These are phyloP conservation scores for Hirtodrosophila cameraria DNA, from an alignment of 2,888 invertebrate genomes.

Conservation along the genomic window DNA sequence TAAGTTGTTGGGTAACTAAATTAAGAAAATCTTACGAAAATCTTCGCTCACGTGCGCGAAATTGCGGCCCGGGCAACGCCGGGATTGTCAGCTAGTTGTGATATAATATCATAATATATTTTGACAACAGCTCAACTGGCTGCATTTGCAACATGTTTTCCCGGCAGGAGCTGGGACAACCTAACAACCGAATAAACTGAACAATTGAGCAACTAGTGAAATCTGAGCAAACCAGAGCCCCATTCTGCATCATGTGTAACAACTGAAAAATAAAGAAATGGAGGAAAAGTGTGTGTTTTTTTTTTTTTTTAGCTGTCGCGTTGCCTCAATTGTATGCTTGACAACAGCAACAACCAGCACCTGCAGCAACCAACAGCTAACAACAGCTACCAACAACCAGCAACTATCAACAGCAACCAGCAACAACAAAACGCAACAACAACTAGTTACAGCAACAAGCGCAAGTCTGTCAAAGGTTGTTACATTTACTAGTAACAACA, in stretches of 20 bases:
- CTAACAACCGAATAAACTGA: neutral
- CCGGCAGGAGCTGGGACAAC: neutral
- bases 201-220: neutral
- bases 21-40: no score
- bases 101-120: no score
- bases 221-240: constrained; percentile 6
- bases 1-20: no score
- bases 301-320: constrained; percentile 8
- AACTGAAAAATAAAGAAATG: neutral
- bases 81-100: no score
- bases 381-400: constrained; percentile 18
- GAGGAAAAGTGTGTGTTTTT: constrained; percentile 16
- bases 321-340: constrained; percentile 26
- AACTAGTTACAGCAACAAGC: neutral
- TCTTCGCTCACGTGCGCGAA: no score
- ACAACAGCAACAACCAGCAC: constrained; percentile 16
- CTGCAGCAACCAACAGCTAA: constrained; percentile 9
- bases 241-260: constrained; percentile 28
- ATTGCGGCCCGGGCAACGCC: no score
- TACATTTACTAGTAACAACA: constrained; percentile 16
- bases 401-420: no score
- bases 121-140: neutral
- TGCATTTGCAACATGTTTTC: constrained; percentile 8
- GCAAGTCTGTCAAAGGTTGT: constrained; percentile 17
- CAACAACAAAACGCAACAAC: constrained; percentile 1